These are phyloP conservation scores for Blera fallax DNA, from an alignment of 2,888 invertebrate genomes.

Conservation along the genomic window DNA sequence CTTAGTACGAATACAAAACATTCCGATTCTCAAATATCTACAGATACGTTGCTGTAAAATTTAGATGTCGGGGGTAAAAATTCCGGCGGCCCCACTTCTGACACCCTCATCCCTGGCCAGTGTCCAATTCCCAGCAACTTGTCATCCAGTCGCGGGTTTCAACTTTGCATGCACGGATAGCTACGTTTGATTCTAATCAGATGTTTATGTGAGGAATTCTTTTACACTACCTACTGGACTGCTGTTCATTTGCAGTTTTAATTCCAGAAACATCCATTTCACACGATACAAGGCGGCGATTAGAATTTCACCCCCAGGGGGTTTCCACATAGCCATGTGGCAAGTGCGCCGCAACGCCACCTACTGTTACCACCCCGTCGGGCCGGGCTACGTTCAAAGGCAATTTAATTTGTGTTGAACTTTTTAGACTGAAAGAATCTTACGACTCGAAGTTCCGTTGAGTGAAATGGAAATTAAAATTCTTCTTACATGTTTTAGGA, in stretches of 20 bases:
- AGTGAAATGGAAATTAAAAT: constrained; percentile 51
- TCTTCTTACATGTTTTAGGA: constrained; percentile 34
- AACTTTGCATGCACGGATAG: constrained; percentile 8
- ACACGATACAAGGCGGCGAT: constrained; percentile 40
- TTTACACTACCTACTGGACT: background rate
- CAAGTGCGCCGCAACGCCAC: background rate
- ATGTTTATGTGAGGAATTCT: constrained; percentile 19
- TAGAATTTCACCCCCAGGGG: constrained; percentile 7
- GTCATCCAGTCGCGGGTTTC: constrained; percentile 10
- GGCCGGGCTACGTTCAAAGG: background rate
- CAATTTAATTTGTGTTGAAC: constrained; percentile 50
- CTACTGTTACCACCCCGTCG: background rate
- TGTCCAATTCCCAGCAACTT: background rate
- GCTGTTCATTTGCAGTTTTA: constrained; percentile 40
- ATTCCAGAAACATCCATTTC: constrained; percentile 42
- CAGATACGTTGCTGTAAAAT: background rate
- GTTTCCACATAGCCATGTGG: background rate
- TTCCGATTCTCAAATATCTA: background rate
- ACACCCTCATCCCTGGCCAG: background rate
- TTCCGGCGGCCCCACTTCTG: background rate
- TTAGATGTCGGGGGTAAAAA: background rate
- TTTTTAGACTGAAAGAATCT: constrained; percentile 27
- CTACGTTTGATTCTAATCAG: constrained; percentile 27
- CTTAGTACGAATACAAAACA: background rate
- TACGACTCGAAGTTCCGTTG: background rate